These are phyloP conservation scores for Drosophila lini DNA, from an alignment of 1,140 invertebrate species.

Conservation along the genomic window DNA sequence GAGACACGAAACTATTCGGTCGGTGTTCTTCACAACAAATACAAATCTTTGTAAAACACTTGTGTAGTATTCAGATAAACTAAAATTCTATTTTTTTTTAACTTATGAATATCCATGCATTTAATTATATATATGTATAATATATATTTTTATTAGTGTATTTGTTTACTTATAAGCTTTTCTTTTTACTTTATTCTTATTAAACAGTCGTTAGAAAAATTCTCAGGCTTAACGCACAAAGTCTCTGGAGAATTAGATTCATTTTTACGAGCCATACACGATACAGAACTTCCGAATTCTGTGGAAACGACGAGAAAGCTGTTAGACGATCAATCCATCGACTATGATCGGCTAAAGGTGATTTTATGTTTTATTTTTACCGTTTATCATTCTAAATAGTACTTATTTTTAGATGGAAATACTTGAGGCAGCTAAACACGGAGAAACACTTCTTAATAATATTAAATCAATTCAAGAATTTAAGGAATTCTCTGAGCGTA, in stretches of 20 bases:
- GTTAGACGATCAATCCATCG: conserved; percentile 87
- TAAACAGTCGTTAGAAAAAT: conserved; percentile 95
- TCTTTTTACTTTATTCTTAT: neutral
- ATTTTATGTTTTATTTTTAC: neutral
- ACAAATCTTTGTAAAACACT: too few species aligned
- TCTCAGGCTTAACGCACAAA: conserved; percentile 94
- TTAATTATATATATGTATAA: too few species aligned
- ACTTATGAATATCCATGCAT: too few species aligned
- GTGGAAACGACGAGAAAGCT: conserved; percentile 90
- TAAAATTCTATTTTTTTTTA: too few species aligned
- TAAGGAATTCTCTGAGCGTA: conserved; percentile 87
- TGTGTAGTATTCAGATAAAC: too few species aligned
- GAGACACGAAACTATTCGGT: too few species aligned
- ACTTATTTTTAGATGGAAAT: conserved; percentile 88
- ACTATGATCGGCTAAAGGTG: conserved; percentile 88
- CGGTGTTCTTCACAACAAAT: too few species aligned
- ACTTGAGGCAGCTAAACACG: conserved; percentile 91
- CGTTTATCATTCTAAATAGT: neutral
- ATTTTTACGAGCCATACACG: conserved; percentile 92
- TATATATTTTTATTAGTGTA: neutral
- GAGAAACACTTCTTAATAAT: conserved; percentile 91
- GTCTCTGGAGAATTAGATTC: conserved; percentile 93
- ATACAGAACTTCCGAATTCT: conserved; percentile 94
- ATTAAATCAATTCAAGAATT: conserved; percentile 87
- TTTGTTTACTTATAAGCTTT: neutral